Evolutionary conservation across 2,797 vertebrate genomes (phyloP).

Genomic region (Spinus olivaceus): DNA sequence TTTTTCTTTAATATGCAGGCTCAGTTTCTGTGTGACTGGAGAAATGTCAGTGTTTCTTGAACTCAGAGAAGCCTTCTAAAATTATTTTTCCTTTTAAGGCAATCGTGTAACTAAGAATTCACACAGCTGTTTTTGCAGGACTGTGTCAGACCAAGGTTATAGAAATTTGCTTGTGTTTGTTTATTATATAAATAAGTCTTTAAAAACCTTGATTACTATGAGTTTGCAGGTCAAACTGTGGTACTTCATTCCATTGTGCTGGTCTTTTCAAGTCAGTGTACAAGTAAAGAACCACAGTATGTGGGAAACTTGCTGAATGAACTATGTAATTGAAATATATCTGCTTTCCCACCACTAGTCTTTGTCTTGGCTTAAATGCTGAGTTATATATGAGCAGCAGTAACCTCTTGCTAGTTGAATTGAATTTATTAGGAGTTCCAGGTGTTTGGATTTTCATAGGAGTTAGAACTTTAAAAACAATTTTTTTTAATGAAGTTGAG

Average conservation of each 20-base stretch:
- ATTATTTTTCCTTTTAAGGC: neutral
- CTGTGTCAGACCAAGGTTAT: neutral
- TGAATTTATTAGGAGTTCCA: neutral
- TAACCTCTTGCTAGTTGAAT: neutral
- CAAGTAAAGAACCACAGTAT: neutral
- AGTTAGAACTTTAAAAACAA: neutral
- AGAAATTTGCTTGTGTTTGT: neutral
- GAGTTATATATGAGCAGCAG: neutral
- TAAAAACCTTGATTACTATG: neutral
- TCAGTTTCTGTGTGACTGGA: constrained; percentile 26
- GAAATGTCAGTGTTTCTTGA: constrained; percentile 47
- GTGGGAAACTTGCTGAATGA: neutral
- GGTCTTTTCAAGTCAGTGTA: neutral
- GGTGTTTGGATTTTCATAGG: neutral
- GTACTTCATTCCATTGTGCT: neutral
- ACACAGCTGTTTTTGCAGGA: neutral
- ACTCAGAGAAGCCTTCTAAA: neutral
- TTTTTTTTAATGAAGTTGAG: neutral
- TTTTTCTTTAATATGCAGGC: constrained; percentile 37
- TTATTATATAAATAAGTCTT: neutral
- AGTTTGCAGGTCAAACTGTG: neutral
- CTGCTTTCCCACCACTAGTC: neutral
- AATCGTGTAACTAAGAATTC: neutral
- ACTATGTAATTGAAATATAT: neutral
- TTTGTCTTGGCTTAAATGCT: constrained; percentile 25